Base-by-base conservation (phyloP, 1,140 invertebrate genomes). In the Drosophila bipectinata region DNA sequence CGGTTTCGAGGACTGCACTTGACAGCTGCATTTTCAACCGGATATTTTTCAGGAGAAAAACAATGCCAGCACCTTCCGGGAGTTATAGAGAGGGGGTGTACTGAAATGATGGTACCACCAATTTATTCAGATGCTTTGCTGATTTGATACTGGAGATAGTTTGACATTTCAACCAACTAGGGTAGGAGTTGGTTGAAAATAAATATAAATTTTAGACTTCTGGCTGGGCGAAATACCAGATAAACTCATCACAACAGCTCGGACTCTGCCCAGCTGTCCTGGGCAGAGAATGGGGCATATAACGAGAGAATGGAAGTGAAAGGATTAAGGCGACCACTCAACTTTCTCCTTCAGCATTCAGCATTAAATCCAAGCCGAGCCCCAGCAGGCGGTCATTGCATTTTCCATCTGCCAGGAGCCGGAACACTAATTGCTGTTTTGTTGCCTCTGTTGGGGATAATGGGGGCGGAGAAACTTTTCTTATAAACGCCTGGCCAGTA, bases 371-470 rank as follows among this genome's bases (percentile, higher is more conserved):
- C 61, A 69, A 69, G 47, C 39, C 61, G 21, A 21, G 49, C 37
- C 48, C 12, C 15, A 44, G 37, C 51, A 55, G 59, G 51, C 24
- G 15, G 59, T 12, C 63, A 64, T 14, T 66, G 45, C 62, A 66
- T 32, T 64, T 63, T 44, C n/a, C 60, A 24, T 45, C 60, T 39
- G 8, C 9, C 15, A 28, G 14, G 45, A 68, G 61, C 24, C 24
- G 41, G 49, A 32, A 24, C 71, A 51, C 51, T 73, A 73, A 73
- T 73, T 73, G 57, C 58, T 72, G 71, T 49, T 60, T 30, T 55
- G 51, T 72, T 73, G 26, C 26, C 49, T 44, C 30, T 41, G 0
- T 7, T 9, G 1, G 3, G 41, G 5, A 44, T 5, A 44, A 44
- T 18, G 14, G 41, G 2, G 45, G 34, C 10, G 53, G 26, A 44